These are phyloP conservation scores for Drosophila gunungcola DNA, from an alignment of 1,140 invertebrate species.

Conservation along the genomic window DNA sequence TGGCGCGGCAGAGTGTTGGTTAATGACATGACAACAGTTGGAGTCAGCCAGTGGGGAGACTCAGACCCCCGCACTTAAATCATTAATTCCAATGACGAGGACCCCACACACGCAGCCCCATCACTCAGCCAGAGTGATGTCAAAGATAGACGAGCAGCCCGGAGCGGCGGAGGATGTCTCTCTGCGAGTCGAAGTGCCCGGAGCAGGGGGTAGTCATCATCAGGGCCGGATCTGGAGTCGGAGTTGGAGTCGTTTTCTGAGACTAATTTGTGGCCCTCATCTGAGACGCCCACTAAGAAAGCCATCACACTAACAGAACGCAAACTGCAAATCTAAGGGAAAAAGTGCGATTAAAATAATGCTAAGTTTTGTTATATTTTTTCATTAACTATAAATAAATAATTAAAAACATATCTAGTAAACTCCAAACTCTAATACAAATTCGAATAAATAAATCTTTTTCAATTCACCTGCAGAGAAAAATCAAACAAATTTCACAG, in stretches of 20 bases:
- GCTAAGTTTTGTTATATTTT: no score
- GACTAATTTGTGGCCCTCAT: constrained; percentile 67
- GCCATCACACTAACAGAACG: constrained; percentile 12
- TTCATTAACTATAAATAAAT: no score
- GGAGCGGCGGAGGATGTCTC: constrained; percentile 15
- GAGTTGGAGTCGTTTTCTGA: constrained; percentile 50
- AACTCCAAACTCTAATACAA: no score
- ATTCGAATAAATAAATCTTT: not conserved
- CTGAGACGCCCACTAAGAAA: constrained; percentile 45
- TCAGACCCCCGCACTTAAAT: constrained; percentile 57
- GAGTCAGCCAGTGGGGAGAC: not conserved
- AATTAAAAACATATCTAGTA: no score
- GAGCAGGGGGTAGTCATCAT: constrained; percentile 17
- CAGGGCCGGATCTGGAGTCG: constrained; percentile 4
- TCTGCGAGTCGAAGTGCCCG: not conserved
- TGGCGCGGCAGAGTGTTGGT: constrained; percentile 74
- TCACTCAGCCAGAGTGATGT: constrained; percentile 47
- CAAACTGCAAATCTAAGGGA: no score
- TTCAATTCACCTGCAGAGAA: not conserved
- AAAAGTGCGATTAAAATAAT: no score
- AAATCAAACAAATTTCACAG: not conserved
- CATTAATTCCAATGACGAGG: constrained; percentile 67
- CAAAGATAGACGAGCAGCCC: constrained; percentile 39
- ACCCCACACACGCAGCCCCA: constrained; percentile 65
- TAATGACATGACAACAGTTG: constrained; percentile 70